Evolutionary conservation across 2,888 invertebrate genomes (phyloP), one percentile per base, ranked within the genome.

Genomic region (Pomacea canaliculata): DNA sequence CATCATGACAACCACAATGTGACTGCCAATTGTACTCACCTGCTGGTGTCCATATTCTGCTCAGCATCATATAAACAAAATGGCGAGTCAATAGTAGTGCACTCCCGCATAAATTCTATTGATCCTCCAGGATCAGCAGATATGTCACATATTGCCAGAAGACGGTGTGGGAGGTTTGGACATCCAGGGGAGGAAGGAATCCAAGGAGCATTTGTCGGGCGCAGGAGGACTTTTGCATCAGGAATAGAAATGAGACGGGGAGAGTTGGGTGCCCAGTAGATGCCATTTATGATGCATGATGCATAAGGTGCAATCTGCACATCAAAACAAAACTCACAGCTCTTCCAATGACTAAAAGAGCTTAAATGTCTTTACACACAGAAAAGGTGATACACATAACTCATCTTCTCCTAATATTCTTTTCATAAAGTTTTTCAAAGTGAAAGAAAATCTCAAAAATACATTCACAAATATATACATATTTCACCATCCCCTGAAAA

Each of bases 51-150:
- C 91, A 97, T 97, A 90, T 99, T 98, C 79, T 97, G 94, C 90
- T 99, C 98, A 10, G 99, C 99, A 89, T 99, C 99, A 89, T 99
- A 99, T n/a, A 99, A 93, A 89, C 97, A 98, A 92, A 99, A 99
- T 0, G 99, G 99, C 5, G 97, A 98, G 89, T 99, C 99, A 78
- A 99, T 99, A 1, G 99, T 99, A 0, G 99, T 99, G 90, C 99
- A 99, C 89, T 99, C 99, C 87, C 97, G 97, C 99, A 99, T 99
- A 90, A 99, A 99, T 91, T 99, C 99, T 77, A 99, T 98, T 63
- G 97, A 97, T 76, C 98, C 97, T 0, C 99, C 98, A 0, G 99
- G 99, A 92, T 99, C 99, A 0, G 99, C 99, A 0, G 97, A 98
- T 87, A 99, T 99, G 90, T 99, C 99, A 90, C 99, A 99, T 86